Evolutionary conservation across 2,888 invertebrate genomes (phyloP), one percentile per base, ranked within the genome.

Genomic region (Thereva nobilitata): DNA sequence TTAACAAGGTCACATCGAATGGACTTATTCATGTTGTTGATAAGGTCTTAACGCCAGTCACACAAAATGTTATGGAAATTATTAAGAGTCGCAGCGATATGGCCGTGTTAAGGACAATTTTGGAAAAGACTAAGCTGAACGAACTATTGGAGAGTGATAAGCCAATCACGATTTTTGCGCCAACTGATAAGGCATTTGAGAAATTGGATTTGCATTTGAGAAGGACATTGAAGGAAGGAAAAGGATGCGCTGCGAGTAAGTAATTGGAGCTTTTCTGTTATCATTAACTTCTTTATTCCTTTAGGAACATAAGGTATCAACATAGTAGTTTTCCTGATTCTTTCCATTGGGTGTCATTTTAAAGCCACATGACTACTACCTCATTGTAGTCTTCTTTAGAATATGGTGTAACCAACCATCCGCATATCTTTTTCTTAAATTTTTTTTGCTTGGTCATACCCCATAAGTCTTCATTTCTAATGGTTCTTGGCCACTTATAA

Each of bases 11-110:
- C 63, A 86, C 89, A 1, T 84, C 84, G 49, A 87, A 88, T 74
- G 89, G 89, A 10, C 83, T 90, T 64, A 83, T 89, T 9, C 89
- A 90, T 75, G 80, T 87, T 1, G 80, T 89, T 10, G 84, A 85
- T 54, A 82, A 84, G n/a, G 84, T 89, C 4, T 79, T 90, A 52
- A 75, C 78, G 53, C 86, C 87, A 0, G 83, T 85, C 6, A 83
- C 78, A 40, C 82, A 83, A 69, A 83, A 82, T 52, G 77, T 89
- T 2, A 82, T 83, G 73, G 85, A 87, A 64, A 82, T 88, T 23
- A 83, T 89, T 64, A 80, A 82, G 0, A 79, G 82, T 65, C 84
- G 87, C 71, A 80, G 84, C 0, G 84, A 86, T 73, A 83, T 89
- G 75, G 84, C 84, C 37, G 84, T 83, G 55, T 83, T 90, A 73